Evolutionary conservation across 2,888 invertebrate genomes (phyloP).

Genomic region (Limnephilus rhombicus): DNA sequence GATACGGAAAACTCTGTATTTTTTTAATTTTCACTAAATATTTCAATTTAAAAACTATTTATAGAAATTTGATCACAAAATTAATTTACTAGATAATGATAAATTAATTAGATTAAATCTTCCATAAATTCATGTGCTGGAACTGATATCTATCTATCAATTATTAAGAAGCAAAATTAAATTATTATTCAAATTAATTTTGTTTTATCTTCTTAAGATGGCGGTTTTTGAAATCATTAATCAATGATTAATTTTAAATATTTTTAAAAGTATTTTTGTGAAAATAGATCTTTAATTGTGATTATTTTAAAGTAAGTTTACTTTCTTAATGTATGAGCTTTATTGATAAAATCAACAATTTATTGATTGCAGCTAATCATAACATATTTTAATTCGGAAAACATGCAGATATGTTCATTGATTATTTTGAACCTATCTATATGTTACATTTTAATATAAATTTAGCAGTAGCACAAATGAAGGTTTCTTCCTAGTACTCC

Average conservation of each 20-base stretch:
- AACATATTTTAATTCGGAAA: too few species aligned
- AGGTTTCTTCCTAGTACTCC: not conserved
- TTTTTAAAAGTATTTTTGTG: not conserved
- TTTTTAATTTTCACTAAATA: not conserved
- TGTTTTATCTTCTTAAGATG: not conserved
- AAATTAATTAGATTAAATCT: not conserved
- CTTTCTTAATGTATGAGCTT: not conserved
- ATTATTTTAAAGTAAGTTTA: not conserved
- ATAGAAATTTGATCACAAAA: not conserved
- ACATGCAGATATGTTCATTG: too few species aligned
- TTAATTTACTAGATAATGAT: not conserved
- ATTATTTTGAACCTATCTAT: too few species aligned
- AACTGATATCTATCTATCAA: not conserved
- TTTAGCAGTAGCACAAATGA: not conserved
- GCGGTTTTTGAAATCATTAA: not conserved
- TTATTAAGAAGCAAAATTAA: not conserved
- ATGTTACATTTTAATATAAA: too few species aligned
- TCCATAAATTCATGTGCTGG: not conserved
- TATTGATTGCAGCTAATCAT: not conserved
- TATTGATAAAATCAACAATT: not conserved
- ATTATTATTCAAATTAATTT: not conserved
- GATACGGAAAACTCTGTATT: not conserved
- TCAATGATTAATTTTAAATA: not conserved
- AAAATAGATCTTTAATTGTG: not conserved
- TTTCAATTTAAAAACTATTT: not conserved